Base-by-base conservation (phyloP, 2,888 invertebrate species). In the Poecilus cupreus region DNA sequence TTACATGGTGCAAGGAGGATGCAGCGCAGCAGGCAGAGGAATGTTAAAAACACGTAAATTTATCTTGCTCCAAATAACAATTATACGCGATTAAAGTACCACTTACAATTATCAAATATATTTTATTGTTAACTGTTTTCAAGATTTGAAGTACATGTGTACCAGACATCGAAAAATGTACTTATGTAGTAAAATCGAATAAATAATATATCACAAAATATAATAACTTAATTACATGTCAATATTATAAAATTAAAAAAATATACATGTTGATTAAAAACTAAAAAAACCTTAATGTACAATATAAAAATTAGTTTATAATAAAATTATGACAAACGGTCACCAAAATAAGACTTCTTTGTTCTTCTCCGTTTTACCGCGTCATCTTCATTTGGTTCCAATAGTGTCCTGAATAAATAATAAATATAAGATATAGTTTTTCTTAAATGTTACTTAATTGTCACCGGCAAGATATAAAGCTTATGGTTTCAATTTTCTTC, bases 341-440 rank as follows among this genome's bases (percentile, higher is more conserved):
- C 10, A 10, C 51, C 51, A 75, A 75, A 75, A 26, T 75, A 75
- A 6, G 32, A 49, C 6, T 75, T 75, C 49, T 76, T 76, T 57
- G 10, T 57, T 37, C 37, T 16, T 37, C 20, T 32, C 3, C 46
- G 49, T 57, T 57, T 76, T n/a, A 5, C 20, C 10, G 54, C 20
- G 2, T 43, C 20, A 3, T 77, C 64, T 13, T 64, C 60, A 22
- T 77, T 64, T 22, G 0, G 39, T 54, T 75, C 74, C 2, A n/a
- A 11, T 8, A 54, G 8, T n/a, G 43, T 6, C 26, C 77, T 77
- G 64, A 18, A 77, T 32, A 77, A 60, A 77, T 22, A 60, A 68
- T 68, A 4, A 26, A 54, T 0, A 3, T 26, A 24, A 60, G 5
- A 60, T 24, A 26, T 26, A 32, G 26, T 26, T 60, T 60, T 60